phyloP scores from a whole-genome alignment of 2,888 invertebrate genomes.

The Eilema sororculum region DNA sequence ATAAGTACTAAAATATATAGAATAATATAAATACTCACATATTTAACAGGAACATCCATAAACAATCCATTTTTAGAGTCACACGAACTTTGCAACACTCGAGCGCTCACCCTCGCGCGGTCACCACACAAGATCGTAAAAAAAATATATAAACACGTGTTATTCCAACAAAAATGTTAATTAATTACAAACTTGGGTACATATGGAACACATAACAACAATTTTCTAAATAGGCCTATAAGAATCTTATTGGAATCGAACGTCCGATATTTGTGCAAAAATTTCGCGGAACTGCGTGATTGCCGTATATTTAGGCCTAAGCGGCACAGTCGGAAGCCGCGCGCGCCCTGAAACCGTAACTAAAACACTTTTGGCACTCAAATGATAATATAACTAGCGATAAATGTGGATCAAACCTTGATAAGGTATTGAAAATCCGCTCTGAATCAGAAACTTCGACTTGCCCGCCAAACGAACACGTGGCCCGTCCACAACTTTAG shows the following conservation, averaged over 20 bases:
- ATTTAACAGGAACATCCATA: constrained; percentile 35
- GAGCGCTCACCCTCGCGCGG: constrained; percentile 51
- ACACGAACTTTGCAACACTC: constrained; percentile 46
- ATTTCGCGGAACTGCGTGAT: constrained; percentile 66
- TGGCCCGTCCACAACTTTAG: constrained; percentile 25
- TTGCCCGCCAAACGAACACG: constrained; percentile 33
- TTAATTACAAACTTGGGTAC: constrained; percentile 60
- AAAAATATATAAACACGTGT: constrained; percentile 55
- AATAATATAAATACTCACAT: constrained; percentile 67
- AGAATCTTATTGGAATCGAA: constrained; percentile 80
- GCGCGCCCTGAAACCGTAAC: constrained; percentile 55
- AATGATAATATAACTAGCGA: constrained; percentile 58
- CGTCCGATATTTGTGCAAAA: constrained; percentile 70
- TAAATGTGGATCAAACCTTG: constrained; percentile 56
- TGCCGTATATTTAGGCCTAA: constrained; percentile 79
- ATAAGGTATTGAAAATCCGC: constrained; percentile 62
- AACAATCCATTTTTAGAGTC: constrained; percentile 57
- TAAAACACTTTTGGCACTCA: constrained; percentile 51
- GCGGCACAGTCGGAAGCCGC: constrained; percentile 30
- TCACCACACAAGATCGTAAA: constrained; percentile 66
- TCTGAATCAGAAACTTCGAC: constrained; percentile 29
- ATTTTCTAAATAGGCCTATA: constrained; percentile 82
- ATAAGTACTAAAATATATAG: constrained; percentile 31
- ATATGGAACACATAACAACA: constrained; percentile 49
- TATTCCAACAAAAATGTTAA: constrained; percentile 56